Evolutionary conservation across 2,888 invertebrate genomes (phyloP), one percentile per base, ranked within the genome.

Genomic region (Trimorus sp.): DNA sequence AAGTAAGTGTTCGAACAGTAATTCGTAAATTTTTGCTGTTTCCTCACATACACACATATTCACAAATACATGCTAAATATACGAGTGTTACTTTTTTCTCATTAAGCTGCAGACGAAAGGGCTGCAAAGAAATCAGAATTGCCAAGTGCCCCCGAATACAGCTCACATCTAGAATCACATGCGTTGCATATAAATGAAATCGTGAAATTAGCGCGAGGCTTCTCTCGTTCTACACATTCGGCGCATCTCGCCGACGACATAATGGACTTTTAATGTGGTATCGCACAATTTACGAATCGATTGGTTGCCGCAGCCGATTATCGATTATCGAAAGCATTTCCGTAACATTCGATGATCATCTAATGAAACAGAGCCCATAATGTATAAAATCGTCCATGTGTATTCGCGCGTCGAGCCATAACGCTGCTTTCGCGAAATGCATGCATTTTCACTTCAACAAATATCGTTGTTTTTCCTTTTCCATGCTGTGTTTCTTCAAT

Each of bases 181-280:
- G 60, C 37, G 63, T 38, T 54, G 80, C 80, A 80, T 80, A 80
- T 59, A 76, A 76, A 81, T 63, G 76, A 68, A 49, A 40, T 3
- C 62, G 68, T 62, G 71, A 76, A 71, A 42, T 80, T 76, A 80
- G 56, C 42, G 60, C 56, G 16, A 62, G 71, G 71, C 70, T 53
- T 9, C 53, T 15, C 36, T 53, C 58, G 42, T 48, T 12, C 71
- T 59, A 37, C 59, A 63, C 62, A 48, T 65, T 74, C 16, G 49
- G 16, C 70, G 70, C 45, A 58, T 70, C 53, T 79, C 65, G 68
- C 62, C 68, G 62, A 38, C 49, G 45, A 54, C 54, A 82, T 82
- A 82, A 82, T 82, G 78, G 82, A 78, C 78, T 82, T 78, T 82
- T 82, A 82, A 82, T 82, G 77, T 59, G 63, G 69, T 38, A 80